Base-by-base conservation (phyloP, 2,113 vertebrate species). In the Vulpes ferrilata region DNA sequence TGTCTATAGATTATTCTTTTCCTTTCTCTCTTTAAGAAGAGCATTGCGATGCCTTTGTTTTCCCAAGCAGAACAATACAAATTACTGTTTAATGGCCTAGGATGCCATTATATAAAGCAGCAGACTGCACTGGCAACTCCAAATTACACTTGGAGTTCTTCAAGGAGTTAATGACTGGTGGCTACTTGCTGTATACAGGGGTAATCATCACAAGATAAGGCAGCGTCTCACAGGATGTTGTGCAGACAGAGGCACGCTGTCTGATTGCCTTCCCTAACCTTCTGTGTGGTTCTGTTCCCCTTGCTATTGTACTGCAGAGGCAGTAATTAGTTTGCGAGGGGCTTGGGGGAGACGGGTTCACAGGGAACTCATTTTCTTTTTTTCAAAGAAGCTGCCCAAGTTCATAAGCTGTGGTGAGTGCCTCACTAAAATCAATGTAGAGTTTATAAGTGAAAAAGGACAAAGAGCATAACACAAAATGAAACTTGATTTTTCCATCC, bases 151-250 rank as follows among this genome's bases (percentile, higher is more conserved):
- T 27, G 19, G 51, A 98, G 80, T 11, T 95, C 38, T 86, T 95
- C 53, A 88, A 62, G 22, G 35, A 98, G 74, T 98, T 98, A 98
- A 95, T 97, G 97, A 97, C 83, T 96, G 86, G 59, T 90, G 84
- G 69, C 67, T 87, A 88, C 90, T 69, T 4, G 0, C 38, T 88
- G 30, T 96, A 35, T 93, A 48, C 76, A 93, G 88, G 90, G 51
- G 11, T 91, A 92, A 97, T 98, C 94, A 97, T 64, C 20, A 57
- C 43, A 73, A 30, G 93, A 95, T 92, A 96, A 69, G 79, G 62
- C 92, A 51, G 95, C 38, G 1, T 55, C 23, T 96, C 90, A 8
- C 27, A 97, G 96, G 51, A 93, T 93, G 60, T 88, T 96, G 88
- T 32, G 38, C 35, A 98, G 91, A 95, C 93, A 98, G 92, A 98